These are phyloP conservation scores for Embidobia sp. DNA, from an alignment of 2,888 invertebrate species.

Conservation along the genomic window DNA sequence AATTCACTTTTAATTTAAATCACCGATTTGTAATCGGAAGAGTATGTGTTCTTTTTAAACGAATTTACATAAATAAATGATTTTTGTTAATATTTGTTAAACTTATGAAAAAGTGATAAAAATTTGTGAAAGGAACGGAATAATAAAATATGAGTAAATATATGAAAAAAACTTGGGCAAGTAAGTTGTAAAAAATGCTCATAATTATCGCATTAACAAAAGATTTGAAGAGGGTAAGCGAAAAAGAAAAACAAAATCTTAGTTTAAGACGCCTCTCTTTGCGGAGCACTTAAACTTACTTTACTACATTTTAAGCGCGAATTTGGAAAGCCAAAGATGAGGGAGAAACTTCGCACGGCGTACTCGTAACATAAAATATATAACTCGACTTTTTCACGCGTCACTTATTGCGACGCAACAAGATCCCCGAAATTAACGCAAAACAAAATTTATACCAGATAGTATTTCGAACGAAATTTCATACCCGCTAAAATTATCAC, in stretches of 20 bases:
- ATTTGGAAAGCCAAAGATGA: conserved; percentile 20
- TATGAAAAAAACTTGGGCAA: too few relatives aligned
- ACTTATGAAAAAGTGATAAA: too few relatives aligned
- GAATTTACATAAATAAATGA: too few relatives aligned
- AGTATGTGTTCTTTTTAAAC: too few relatives aligned
- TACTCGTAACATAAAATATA: conserved; percentile 28
- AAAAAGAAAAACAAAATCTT: background rate
- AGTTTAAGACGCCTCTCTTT: conserved; percentile 24
- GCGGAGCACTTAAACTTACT: conserved; percentile 28
- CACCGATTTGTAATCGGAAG: too few relatives aligned
- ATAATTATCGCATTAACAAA: too few relatives aligned
- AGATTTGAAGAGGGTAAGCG: too few relatives aligned
- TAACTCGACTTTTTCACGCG: conserved; percentile 43
- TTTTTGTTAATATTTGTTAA: too few relatives aligned
- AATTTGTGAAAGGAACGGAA: too few relatives aligned
- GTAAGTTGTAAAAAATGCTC: too few relatives aligned
- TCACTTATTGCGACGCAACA: conserved; percentile 41
- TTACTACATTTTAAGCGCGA: conserved; percentile 31
- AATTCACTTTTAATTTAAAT: too few relatives aligned
- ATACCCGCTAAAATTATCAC: conserved; percentile 41
- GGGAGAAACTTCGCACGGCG: conserved; percentile 16
- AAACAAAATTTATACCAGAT: conserved; percentile 31
- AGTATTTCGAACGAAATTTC: conserved; percentile 28
- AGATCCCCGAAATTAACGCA: conserved; percentile 43
- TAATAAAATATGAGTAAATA: too few relatives aligned